Evolutionary conservation across 2,113 vertebrate genomes (phyloP).

Genomic region (Rhagologus leucostigma): DNA sequence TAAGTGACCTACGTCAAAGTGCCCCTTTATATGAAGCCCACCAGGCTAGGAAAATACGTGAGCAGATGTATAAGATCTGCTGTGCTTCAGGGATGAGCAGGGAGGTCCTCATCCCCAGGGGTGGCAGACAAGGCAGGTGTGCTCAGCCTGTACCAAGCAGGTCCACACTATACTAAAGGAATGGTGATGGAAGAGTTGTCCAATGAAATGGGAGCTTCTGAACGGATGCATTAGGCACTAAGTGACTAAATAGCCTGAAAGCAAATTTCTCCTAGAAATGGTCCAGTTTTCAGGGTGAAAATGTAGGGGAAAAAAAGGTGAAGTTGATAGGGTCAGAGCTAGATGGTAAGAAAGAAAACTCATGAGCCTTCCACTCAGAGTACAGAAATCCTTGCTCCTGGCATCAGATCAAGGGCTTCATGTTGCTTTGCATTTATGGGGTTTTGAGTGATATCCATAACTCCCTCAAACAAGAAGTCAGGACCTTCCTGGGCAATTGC

Average conservation of each 20-base stretch:
- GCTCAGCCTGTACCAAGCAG: not conserved
- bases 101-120: not conserved
- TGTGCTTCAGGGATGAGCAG: not conserved
- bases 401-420: not conserved
- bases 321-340: not conserved
- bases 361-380: not conserved
- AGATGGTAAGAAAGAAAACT: not conserved
- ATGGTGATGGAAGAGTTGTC: not conserved
- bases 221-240: not conserved
- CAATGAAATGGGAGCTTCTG: not conserved
- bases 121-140: not conserved
- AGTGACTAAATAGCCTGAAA: not conserved
- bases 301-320: fast-evolving
- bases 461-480: not conserved
- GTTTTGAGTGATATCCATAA: not conserved
- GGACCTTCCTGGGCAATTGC: not conserved
- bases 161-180: not conserved
- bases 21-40: not conserved
- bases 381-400: not conserved
- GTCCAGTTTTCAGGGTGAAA: not conserved
- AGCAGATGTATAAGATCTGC: not conserved
- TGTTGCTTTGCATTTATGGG: not conserved
- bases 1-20: not conserved
- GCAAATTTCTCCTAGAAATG: not conserved
- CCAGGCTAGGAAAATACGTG: not conserved